phyloP scores from a whole-genome alignment of 2,797 vertebrate species.

The Ibycter americanus region DNA sequence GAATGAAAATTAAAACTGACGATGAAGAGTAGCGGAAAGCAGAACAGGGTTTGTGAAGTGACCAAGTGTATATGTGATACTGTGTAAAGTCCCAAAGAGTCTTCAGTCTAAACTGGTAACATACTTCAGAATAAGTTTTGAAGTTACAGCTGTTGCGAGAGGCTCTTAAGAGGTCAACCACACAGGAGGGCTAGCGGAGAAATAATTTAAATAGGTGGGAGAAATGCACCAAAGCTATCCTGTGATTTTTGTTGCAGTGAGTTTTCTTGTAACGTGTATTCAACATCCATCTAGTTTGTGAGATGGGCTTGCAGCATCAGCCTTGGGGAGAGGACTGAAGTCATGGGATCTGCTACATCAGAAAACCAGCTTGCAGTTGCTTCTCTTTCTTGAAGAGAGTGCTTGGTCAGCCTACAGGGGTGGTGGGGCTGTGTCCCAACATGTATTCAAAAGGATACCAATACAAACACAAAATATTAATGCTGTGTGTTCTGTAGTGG shows the following conservation, averaged over 20 bases:
- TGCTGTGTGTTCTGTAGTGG: neutral
- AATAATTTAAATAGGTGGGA: neutral
- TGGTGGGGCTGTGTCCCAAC: neutral
- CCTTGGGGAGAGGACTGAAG: neutral
- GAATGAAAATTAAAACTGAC: neutral
- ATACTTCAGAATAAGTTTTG: neutral
- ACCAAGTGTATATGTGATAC: neutral
- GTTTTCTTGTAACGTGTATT: fast-evolving
- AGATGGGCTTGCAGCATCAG: neutral
- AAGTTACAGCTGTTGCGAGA: conserved; percentile 1
- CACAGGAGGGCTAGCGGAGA: neutral
- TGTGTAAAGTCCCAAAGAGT: neutral
- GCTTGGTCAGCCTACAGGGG: neutral
- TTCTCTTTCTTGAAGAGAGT: neutral
- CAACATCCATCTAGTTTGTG: fast-evolving
- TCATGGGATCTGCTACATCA: fast-evolving
- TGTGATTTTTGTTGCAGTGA: neutral
- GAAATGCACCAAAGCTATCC: fast-evolving
- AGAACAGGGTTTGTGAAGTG: neutral
- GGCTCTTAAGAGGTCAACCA: neutral
- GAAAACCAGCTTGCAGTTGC: neutral
- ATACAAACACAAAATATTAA: neutral
- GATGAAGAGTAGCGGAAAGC: neutral
- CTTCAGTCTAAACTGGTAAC: conserved; percentile 14
- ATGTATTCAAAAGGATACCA: neutral